Base-by-base conservation (phyloP, 2,888 invertebrate genomes). In the Conus canariensis region DNA sequence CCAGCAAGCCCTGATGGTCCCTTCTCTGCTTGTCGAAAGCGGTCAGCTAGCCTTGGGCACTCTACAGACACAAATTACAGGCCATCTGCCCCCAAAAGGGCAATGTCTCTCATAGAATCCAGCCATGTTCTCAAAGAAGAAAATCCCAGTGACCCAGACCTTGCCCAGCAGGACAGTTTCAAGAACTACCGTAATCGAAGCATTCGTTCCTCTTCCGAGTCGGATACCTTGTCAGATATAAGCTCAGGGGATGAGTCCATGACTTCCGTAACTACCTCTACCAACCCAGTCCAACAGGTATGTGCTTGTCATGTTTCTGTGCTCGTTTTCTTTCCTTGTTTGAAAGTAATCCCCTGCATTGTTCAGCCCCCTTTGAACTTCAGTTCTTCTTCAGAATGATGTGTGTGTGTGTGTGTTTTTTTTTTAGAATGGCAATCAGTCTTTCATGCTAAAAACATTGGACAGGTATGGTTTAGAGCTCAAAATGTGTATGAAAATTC, bases 141-240 rank as follows among this genome's bases (percentile, higher is more conserved):
- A 16, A 94, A 94, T 90, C 94, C 9, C 80, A 93, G 60, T 90
- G 93, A 93, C 22, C 94, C 94, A 30, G 94, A 94, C 88, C 91
- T 94, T n/a, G 94, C 94, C 82, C 92, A 92, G 86, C 87, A 92
- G 64, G 97, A 97, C 90, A 97, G 97, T 91, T 97, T 97, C 93
- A 96, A 96, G 92, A 96, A 96, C 64, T 97, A 97, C 92, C 94
- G 97, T 85, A 93, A 93, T 77, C 94, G 94, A 8, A 93, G 93
- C 88, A 93, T 94, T 12, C 92, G 93, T 59, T 94, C 94, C 91
- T 94, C 94, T 3, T 95, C 95, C 0, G 96, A 96, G 88, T 94
- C 95, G 0, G 95, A 95, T 88, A 94, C 94, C 87, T 94, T 95
- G 10, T 95, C 95, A 25, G 95, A 95, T 86, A 93, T 94, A 85